phyloP scores from a whole-genome alignment of 2,113 vertebrate species.

The Oxyruncus cristatus region DNA sequence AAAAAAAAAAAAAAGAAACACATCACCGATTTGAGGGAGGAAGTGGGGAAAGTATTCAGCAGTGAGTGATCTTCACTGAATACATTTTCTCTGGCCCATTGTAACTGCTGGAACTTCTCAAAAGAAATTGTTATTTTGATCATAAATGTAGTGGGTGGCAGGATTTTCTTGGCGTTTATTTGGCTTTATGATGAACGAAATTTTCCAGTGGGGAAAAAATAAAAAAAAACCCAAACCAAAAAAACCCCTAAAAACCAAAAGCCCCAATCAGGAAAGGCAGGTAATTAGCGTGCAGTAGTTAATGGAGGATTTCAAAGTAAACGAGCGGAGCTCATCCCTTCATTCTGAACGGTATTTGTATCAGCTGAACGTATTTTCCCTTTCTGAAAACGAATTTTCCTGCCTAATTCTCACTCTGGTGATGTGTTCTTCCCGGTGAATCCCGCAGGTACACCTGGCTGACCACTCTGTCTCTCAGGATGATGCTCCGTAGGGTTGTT shows the following conservation, averaged over 20 bases:
- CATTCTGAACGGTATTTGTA: background rate
- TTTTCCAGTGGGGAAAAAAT: background rate
- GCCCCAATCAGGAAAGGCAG: background rate
- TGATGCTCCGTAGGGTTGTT: background rate
- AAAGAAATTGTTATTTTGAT: slow-evolving; percentile 51
- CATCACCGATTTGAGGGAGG: background rate
- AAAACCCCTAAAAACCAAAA: background rate
- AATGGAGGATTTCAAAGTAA: slow-evolving; percentile 23
- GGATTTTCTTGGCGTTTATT: slow-evolving; percentile 50
- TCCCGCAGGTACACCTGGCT: rapidly evolving
- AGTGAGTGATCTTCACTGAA: slow-evolving; percentile 41
- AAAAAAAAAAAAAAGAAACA: background rate
- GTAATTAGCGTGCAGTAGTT: slow-evolving; percentile 4
- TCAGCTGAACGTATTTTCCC: background rate
- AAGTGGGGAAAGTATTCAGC: background rate
- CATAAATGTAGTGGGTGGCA: slow-evolving; percentile 15
- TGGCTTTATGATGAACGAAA: background rate
- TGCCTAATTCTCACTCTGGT: background rate
- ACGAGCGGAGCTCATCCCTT: background rate
- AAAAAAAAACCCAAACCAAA: too few relatives aligned
- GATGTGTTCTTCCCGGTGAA: background rate
- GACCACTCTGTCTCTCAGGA: background rate
- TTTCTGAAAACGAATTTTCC: background rate
- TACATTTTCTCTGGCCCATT: slow-evolving; percentile 48
- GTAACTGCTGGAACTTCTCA: slow-evolving; percentile 46